Evolutionary conservation across 2,888 invertebrate species (phyloP).

Genomic region (Hemistola chrysoprasaria): DNA sequence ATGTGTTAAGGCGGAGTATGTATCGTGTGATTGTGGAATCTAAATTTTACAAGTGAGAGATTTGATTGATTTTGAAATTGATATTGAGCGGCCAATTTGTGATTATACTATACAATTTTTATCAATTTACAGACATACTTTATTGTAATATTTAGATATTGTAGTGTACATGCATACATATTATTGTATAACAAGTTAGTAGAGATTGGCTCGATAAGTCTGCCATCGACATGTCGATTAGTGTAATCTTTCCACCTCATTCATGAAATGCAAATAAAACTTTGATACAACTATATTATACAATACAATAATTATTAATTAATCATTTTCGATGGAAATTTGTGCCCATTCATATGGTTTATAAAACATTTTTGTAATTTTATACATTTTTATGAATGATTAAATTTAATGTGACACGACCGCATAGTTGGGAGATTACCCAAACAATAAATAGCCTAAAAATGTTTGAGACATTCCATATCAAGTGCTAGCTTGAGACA

Average conservation of each 20-base stretch:
- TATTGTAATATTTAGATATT: constrained; percentile 66
- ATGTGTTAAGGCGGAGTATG: constrained; percentile 14
- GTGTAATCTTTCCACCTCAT: constrained; percentile 63
- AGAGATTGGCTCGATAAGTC: constrained; percentile 40
- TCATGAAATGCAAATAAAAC: constrained; percentile 53
- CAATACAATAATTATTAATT: constrained; percentile 48
- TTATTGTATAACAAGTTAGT: constrained; percentile 60
- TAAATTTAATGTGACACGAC: constrained; percentile 71
- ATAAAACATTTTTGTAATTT: constrained; percentile 78
- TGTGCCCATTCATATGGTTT: constrained; percentile 66
- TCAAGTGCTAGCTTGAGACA: constrained; percentile 51
- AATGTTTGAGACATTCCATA: constrained; percentile 80
- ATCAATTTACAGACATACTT: constrained; percentile 72
- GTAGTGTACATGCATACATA: constrained; percentile 47
- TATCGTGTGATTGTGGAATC: constrained; percentile 37
- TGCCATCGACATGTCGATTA: constrained; percentile 43
- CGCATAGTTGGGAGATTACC: constrained; percentile 60
- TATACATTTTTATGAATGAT: constrained; percentile 73
- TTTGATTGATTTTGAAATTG: constrained; percentile 39
- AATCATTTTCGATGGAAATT: constrained; percentile 60
- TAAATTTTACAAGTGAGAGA: constrained; percentile 35
- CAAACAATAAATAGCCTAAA: constrained; percentile 65
- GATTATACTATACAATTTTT: constrained; percentile 74
- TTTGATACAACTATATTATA: constrained; percentile 78
- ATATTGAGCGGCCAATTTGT: constrained; percentile 74